Evolutionary conservation across 2,888 invertebrate species (phyloP), one percentile per base, ranked within the genome.

Genomic region (Synergus umbraculus): DNA sequence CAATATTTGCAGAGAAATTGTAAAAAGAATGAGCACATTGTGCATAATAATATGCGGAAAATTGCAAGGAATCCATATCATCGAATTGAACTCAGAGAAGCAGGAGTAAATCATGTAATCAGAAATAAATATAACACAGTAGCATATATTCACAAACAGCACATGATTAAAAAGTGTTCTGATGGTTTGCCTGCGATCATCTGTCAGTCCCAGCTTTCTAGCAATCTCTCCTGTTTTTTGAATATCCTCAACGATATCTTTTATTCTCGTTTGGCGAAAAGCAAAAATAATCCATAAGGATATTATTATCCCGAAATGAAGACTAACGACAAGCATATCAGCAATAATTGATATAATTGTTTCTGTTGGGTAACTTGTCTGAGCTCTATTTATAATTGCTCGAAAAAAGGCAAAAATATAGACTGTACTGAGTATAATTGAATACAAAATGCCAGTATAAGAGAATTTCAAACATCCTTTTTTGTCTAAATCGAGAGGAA

Each of bases 21-120:
- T 44, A 66, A 66, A 66, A 43, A 66, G 44, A 18, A 66, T 44
- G 0, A 66, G 18, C 44, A 66, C 41, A 66, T 66, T 66, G 12
- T 66, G 66, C 9, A 66, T 18, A n/a, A 66, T 15, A 66, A 66
- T 18, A 10, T 66, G 66, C 43, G 44, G 66, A 10, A 66, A 66
- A 66, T 44, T 44, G 41, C 10, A 66, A 18, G 66, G n/a, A 2
- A 44, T n/a, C 66, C 66, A 66, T 41, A 66, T 10, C 18, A 18
- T 44, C 66, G n/a, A 44, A 12, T 66, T n/a, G 18, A 66, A 66
- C 18, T 66, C 15, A 18, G 43, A 12, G 2, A 18, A 44, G 7
- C 18, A n/a, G 9, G 66, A n/a, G 10, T 44, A 66, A 9, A 66
- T 18, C 0, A 10, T 3, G 41, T 66, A 10, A 44, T 66, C 66